These are phyloP conservation scores for Lagorchestes hirsutus DNA, from an alignment of 2,797 vertebrate genomes.

Conservation along the genomic window DNA sequence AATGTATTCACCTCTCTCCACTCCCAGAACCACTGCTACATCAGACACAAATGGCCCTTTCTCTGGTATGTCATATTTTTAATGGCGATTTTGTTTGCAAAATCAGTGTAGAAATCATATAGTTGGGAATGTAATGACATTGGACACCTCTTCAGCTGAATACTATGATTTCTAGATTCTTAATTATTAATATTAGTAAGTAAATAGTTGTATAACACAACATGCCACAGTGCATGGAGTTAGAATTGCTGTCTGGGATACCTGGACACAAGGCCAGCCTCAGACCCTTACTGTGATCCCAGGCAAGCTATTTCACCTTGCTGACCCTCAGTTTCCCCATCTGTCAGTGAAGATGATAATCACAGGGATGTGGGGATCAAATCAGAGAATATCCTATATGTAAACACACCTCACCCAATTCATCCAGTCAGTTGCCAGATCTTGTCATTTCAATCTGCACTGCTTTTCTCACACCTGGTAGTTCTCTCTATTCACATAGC, in stretches of 20 bases:
- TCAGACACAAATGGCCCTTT: constrained; percentile 93
- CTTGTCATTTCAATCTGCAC: neutral
- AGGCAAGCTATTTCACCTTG: neutral
- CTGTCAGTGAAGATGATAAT: neutral
- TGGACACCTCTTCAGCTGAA: constrained; percentile 47
- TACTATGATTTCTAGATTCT: constrained; percentile 34
- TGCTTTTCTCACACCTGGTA: neutral
- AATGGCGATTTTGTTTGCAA: constrained; percentile 50
- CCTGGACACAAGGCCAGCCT: too few relatives aligned
- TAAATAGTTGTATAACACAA: neutral
- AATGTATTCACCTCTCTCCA: constrained; percentile 97
- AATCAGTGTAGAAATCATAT: constrained; percentile 54
- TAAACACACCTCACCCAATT: neutral
- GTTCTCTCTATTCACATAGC: neutral
- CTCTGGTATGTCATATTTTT: constrained; percentile 88
- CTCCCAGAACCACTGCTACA: constrained; percentile 96
- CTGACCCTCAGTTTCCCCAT: neutral
- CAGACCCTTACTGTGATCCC: neutral
- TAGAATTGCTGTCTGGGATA: neutral
- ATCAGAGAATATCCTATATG: neutral
- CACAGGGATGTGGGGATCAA: neutral
- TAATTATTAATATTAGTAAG: constrained; percentile 35
- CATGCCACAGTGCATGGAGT: neutral
- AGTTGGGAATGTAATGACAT: constrained; percentile 34
- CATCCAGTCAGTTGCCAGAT: neutral